These are phyloP conservation scores for Yasuhikotakia modesta DNA, from an alignment of 2,797 vertebrate genomes.

Conservation along the genomic window DNA sequence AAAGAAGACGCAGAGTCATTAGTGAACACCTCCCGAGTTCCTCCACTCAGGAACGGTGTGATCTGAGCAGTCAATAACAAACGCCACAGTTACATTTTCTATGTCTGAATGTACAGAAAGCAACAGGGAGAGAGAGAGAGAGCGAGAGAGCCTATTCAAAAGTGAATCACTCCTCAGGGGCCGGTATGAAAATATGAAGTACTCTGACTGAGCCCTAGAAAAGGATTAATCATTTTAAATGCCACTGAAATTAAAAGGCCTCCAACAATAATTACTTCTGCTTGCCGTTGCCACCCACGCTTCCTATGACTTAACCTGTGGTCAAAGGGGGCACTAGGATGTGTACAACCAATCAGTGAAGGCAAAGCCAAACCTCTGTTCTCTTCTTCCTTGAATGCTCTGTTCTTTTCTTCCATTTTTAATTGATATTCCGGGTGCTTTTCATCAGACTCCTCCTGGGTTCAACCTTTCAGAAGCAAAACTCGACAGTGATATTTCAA, in stretches of 20 bases:
- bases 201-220: slow-evolving; percentile 59
- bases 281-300: slow-evolving; percentile 39
- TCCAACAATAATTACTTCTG: slow-evolving; percentile 58
- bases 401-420: slow-evolving; percentile 38
- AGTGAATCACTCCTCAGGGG: slow-evolving; percentile 56
- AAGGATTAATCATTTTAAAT: slow-evolving; percentile 69
- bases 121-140: slow-evolving; percentile 68
- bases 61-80: slow-evolving; percentile 62
- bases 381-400: slow-evolving; percentile 19
- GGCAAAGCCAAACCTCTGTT: slow-evolving; percentile 27
- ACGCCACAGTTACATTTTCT: slow-evolving; percentile 61
- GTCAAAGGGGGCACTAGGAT: slow-evolving; percentile 48
- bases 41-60: slow-evolving; percentile 60
- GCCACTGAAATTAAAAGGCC: slow-evolving; percentile 71
- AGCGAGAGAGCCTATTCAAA: slow-evolving; percentile 66
- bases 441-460: slow-evolving; percentile 45
- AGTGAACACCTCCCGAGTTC: slow-evolving; percentile 61
- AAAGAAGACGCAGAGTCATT: slow-evolving; percentile 54
- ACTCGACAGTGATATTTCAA: slow-evolving; percentile 61
- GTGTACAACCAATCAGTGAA: slow-evolving; percentile 50
- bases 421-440: slow-evolving; percentile 55
- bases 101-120: slow-evolving; percentile 65
- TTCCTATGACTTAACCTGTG: slow-evolving; percentile 50
- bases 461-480: slow-evolving; percentile 54
- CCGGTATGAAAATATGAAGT: slow-evolving; percentile 63